Evolutionary conservation across 35 echinoderm and acorn worm species (phyloP), one percentile per base, ranked within the genome.

Genomic region (Chiridota heheva): DNA sequence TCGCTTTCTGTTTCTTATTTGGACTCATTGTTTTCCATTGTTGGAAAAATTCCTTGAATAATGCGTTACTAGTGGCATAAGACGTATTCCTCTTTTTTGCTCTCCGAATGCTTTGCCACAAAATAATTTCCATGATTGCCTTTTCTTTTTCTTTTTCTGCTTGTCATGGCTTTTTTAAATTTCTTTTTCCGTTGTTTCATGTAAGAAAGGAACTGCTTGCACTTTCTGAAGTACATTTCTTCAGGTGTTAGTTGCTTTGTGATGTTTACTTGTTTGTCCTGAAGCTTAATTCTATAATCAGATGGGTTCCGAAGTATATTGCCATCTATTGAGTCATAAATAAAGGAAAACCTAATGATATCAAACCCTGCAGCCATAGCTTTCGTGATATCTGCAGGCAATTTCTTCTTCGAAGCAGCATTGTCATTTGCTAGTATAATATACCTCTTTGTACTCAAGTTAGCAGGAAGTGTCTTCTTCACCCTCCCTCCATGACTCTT

Each of bases 351-450:
- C 18, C 30, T 13, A 44, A 72, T 44, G 18, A 72, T 27, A 18
- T 72, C 69, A 72, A 46, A 44, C 2, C 69, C 69, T n/a, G 49
- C 44, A 5, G 44, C 40, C 5, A 36, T 44, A 46, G 69, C 69
- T 46, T 44, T 44, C 32, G 33, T n/a, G 20, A 72, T 38, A 18
- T 72, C 40, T 27, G 69, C 44, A 18, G 69, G 69, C 1, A 26
- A n/a, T 72, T 60, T 60, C 15, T 72, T 72, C 69, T 72, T 72
- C 49, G 69, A 12, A 25, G 27, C 3, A 42, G n/a, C 43, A 36
- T 69, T 69, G 8, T 36, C 66, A 69, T 69, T 69, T 69, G 36
- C 66, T 15, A 69, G n/a, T 40, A 69, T 40, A 18, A 69, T 39
- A 36, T 69, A 69, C 35, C 18, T 39, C 37, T 69, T 69, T 17